These are phyloP conservation scores for Archips crataeganus DNA, from an alignment of 2,888 invertebrate species.

Conservation along the genomic window DNA sequence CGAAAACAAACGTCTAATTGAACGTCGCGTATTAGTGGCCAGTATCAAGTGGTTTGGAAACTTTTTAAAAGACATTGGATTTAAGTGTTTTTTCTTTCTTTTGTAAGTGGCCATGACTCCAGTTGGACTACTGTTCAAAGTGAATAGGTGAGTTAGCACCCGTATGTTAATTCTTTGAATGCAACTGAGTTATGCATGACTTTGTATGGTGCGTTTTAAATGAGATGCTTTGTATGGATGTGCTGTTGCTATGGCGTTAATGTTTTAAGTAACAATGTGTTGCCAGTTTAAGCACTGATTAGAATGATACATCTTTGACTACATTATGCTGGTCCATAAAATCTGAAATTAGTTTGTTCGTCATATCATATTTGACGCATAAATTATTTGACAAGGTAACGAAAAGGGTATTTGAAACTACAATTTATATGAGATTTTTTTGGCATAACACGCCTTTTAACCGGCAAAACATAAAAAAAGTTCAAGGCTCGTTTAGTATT, in stretches of 20 bases:
- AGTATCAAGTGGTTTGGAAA: constrained; percentile 4
- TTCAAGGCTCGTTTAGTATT: too few species aligned
- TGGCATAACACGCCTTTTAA: too few species aligned
- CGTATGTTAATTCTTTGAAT: constrained; percentile 26
- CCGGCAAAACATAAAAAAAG: too few species aligned
- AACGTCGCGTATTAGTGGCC: constrained; percentile 26
- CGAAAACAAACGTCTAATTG: constrained; percentile 36
- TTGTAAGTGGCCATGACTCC: constrained; percentile 78
- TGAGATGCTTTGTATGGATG: constrained; percentile 33
- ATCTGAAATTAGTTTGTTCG: background rate
- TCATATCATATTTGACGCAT: background rate
- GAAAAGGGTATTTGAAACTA: too few species aligned
- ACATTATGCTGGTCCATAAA: background rate
- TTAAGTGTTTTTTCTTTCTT: constrained; percentile 29
- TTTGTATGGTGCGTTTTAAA: constrained; percentile 30
- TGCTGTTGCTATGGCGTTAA: constrained; percentile 31
- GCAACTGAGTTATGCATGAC: constrained; percentile 32
- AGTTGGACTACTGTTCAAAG: constrained; percentile 86
- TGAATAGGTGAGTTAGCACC: constrained; percentile 81
- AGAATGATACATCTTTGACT: constrained; percentile 1
- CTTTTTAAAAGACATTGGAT: constrained; percentile 24
- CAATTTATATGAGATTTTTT: too few species aligned
- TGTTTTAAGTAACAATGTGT: constrained; percentile 10
- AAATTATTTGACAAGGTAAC: too few species aligned
- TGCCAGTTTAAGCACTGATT: background rate